Evolutionary conservation across 2,797 vertebrate genomes (phyloP).

Genomic region (Taeniopygia guttata): DNA sequence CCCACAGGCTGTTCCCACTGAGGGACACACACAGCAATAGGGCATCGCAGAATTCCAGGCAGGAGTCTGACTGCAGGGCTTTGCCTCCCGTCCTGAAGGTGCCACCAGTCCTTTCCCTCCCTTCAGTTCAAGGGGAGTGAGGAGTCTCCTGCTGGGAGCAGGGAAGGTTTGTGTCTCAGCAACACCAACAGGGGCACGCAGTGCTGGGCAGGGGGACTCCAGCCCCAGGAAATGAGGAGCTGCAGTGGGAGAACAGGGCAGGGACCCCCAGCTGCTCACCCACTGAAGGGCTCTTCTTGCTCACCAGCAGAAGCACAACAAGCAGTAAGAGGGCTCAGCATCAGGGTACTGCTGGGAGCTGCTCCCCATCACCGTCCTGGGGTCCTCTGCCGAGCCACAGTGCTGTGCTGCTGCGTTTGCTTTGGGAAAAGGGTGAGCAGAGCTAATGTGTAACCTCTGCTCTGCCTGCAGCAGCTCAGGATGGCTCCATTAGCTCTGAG

Average conservation of each 20-base stretch:
- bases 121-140: not conserved
- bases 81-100: not conserved
- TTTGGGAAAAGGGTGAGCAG: not conserved
- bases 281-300: not conserved
- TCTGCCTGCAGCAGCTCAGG: not conserved
- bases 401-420: not conserved
- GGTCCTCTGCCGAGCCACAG: not conserved
- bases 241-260: not conserved
- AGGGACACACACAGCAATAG: not conserved
- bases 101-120: not conserved
- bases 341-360: not conserved
- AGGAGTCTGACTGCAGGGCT: not conserved
- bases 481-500: conserved; percentile 21
- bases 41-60: not conserved
- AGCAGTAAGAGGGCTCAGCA: not conserved
- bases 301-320: not conserved
- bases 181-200: not conserved
- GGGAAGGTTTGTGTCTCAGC: not conserved
- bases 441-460: conserved; percentile 49
- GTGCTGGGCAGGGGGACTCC: not conserved
- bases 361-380: not conserved
- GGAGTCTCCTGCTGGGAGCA: not conserved
- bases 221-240: not conserved
- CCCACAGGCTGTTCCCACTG: conserved; percentile 28
- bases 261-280: not conserved